Conservation (phyloP, 2,888 invertebrate genomes). For the Idaea straminata region DNA sequence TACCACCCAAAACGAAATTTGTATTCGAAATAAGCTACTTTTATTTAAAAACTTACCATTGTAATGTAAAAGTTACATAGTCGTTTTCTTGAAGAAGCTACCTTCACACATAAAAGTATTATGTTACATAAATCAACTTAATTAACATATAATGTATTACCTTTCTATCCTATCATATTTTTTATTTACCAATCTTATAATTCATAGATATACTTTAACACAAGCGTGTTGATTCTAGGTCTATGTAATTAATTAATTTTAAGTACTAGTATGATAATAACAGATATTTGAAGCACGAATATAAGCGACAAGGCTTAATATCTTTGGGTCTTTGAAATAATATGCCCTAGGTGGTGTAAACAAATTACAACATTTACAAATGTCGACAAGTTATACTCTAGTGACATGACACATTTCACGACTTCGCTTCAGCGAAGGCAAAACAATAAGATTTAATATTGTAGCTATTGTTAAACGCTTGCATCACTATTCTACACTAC, state of each 20-base stretch:
- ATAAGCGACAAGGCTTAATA: neutral
- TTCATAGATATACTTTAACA: no score
- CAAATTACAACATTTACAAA: slow-evolving; percentile 44
- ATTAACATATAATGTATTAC: neutral
- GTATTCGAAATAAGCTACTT: neutral
- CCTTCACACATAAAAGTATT: neutral
- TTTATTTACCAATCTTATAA: neutral
- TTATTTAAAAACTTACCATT: neutral
- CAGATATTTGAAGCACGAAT: neutral
- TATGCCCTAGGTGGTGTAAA: slow-evolving; percentile 42
- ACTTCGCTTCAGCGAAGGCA: slow-evolving; percentile 35
- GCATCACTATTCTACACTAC: slow-evolving; percentile 37
- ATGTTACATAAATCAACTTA: neutral
- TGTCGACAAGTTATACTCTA: slow-evolving; percentile 37
- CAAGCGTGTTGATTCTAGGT: no score
- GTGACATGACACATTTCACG: slow-evolving; percentile 33
- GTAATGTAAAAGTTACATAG: neutral
- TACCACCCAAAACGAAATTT: neutral
- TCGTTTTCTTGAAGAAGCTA: neutral
- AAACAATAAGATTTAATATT: slow-evolving; percentile 48
- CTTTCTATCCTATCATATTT: neutral
- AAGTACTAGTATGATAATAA: neutral
- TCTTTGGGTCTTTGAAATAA: neutral
- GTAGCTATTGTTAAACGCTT: slow-evolving; percentile 41
- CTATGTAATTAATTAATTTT: neutral